Conservation (phyloP, 1,140 invertebrate genomes). For the Zaprionus ornatus region DNA sequence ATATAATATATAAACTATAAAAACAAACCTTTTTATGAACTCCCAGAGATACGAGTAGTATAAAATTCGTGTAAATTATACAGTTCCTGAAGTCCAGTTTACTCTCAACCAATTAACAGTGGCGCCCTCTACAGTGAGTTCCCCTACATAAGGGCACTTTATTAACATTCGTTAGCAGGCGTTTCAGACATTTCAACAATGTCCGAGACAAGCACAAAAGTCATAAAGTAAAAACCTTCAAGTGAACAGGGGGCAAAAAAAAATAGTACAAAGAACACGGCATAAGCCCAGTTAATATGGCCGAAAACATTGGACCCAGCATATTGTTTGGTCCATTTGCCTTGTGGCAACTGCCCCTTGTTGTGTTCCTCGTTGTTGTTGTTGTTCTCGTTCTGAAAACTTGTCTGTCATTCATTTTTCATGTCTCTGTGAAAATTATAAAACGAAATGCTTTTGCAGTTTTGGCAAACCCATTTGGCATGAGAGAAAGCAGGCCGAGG, state of each 20-base stretch:
- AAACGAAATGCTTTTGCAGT: constrained; percentile 40
- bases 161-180: neutral
- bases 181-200: constrained; percentile 11
- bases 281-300: constrained; percentile 17
- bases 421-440: constrained; percentile 26
- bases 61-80: neutral
- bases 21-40: no score
- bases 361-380: neutral
- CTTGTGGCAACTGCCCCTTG: constrained; percentile 11
- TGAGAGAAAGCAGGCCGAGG: neutral
- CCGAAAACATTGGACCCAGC: neutral
- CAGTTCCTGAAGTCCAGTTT: neutral
- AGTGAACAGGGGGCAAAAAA: neutral
- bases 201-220: constrained; percentile 6
- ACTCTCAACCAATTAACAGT: neutral
- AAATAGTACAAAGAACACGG: neutral
- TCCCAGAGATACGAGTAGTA: no score
- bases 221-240: constrained; percentile 6
- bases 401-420: constrained; percentile 44
- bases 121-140: neutral
- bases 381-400: neutral
- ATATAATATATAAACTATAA: no score
- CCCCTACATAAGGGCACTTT: neutral
- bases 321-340: constrained; percentile 10
- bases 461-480: constrained; percentile 37